Evolutionary conservation across 2,888 invertebrate genomes (phyloP).

Genomic region (Disparrhopalites patrizii): DNA sequence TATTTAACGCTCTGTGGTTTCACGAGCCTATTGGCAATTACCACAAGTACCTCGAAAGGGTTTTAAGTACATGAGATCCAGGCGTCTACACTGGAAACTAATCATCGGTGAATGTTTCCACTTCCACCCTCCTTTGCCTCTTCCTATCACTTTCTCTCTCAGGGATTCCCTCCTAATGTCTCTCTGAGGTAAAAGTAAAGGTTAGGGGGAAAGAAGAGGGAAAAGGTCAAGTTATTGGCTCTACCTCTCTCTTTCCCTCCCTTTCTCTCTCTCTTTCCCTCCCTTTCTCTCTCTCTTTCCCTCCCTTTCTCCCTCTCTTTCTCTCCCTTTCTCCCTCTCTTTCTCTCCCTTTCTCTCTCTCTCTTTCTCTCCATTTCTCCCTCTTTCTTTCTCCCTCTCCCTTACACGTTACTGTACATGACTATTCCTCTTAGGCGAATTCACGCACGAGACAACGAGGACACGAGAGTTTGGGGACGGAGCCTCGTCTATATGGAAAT

Average conservation of each 20-base stretch:
- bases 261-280: too few relatives aligned
- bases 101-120: conserved; percentile 4
- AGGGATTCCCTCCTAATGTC: too few relatives aligned
- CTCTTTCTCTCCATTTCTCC: background rate
- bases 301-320: conserved; percentile 1
- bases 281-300: too few relatives aligned
- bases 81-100: too few relatives aligned
- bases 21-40: conserved; percentile 11
- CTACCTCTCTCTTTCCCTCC: too few relatives aligned
- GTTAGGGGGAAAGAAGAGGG: too few relatives aligned
- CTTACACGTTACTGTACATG: conserved; percentile 6
- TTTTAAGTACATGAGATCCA: background rate
- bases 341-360: conserved; percentile 9
- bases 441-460: background rate
- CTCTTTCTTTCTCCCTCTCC: conserved; percentile 20
- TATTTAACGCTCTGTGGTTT: too few relatives aligned
- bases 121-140: too few relatives aligned
- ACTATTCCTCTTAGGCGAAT: background rate
- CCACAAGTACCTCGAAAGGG: background rate
- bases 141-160: too few relatives aligned
- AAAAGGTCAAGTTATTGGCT: conserved; percentile 5
- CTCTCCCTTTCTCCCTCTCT: conserved; percentile 23
- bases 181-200: too few relatives aligned
- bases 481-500: conserved; percentile 5
- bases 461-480: too few relatives aligned